Evolutionary conservation across 92 coral and sea anemone species (phyloP).

Genomic region (Zoanthus solanderi): DNA sequence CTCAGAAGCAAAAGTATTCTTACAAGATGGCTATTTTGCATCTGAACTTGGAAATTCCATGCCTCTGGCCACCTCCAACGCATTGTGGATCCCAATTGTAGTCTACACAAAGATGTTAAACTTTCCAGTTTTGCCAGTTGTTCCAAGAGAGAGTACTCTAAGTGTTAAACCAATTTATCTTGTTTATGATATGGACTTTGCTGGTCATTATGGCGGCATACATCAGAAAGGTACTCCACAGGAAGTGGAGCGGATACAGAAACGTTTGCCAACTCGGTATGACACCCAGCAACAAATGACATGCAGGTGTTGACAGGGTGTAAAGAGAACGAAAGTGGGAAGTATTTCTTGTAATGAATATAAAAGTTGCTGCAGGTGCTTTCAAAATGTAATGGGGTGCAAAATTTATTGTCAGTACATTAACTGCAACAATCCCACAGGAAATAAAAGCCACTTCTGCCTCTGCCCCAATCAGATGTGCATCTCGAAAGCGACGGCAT

Average conservation of each 20-base stretch:
- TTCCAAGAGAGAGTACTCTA: no score
- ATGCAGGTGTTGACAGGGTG: constrained; percentile 73
- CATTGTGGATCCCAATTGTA: constrained; percentile 61
- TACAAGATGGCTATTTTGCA: constrained; percentile 60
- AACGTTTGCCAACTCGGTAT: not conserved
- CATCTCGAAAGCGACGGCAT: no score
- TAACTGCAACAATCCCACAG: constrained; percentile 66
- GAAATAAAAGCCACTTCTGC: constrained; percentile 37
- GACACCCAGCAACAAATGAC: constrained; percentile 27
- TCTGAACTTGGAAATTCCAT: no score
- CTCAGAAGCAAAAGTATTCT: constrained; percentile 58
- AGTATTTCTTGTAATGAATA: constrained; percentile 51
- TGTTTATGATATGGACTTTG: constrained; percentile 66
- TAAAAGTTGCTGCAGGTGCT: constrained; percentile 24
- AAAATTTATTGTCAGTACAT: constrained; percentile 38
- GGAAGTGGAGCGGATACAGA: constrained; percentile 40
- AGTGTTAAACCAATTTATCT: constrained; percentile 15
- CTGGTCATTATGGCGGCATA: constrained; percentile 71
- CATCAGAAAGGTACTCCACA: constrained; percentile 39
- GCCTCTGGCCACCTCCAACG: constrained; percentile 60
- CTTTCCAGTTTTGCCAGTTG: no score
- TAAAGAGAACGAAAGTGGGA: constrained; percentile 53
- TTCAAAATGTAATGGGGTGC: not conserved
- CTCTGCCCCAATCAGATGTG: no score
- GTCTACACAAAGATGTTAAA: not conserved